A percentile compares a stretch with the other conserved stretches of the same genome.
Conservation (phyloP, 1,140 invertebrate genomes). For the Cydia fagiglandana region DNA sequence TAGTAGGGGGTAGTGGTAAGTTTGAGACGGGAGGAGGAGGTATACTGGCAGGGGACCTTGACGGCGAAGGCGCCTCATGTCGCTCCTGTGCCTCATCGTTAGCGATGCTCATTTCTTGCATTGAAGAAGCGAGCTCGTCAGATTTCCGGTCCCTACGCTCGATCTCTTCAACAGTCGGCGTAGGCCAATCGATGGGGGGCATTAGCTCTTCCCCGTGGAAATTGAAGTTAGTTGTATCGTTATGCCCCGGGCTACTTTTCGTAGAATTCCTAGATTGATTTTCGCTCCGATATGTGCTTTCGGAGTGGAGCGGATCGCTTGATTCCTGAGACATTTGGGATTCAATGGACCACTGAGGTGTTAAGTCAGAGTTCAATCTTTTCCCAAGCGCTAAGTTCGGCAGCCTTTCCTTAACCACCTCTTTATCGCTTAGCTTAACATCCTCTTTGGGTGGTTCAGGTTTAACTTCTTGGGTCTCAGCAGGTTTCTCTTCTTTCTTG, state of each 20-base stretch:
- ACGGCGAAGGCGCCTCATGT: background rate
- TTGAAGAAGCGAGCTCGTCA: conserved; percentile 55
- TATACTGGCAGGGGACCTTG: background rate
- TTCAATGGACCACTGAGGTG: conserved; percentile 82
- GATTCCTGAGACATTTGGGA: conserved; percentile 82
- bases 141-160: conserved; percentile 47
- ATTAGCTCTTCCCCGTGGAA: conserved; percentile 57
- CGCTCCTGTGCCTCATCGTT: conserved; percentile 47
- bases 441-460: conserved; percentile 45
- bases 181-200: conserved; percentile 58
- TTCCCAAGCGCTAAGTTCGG: conserved; percentile 71
- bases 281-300: conserved; percentile 80
- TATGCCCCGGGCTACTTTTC: conserved; percentile 72
- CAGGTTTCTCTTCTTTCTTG: conserved; percentile 54
- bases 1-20: conserved; percentile 41
- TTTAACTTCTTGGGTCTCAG: conserved; percentile 32
- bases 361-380: conserved; percentile 71
- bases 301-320: conserved; percentile 80
- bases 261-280: conserved; percentile 80
- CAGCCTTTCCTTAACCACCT: conserved; percentile 65
- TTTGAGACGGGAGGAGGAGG: conserved; percentile 34
- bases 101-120: conserved; percentile 64
- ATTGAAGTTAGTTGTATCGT: conserved; percentile 72
- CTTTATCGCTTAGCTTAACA: conserved; percentile 68
- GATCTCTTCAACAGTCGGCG: conserved; percentile 51